A percentile compares a stretch with the other conserved stretches of the same genome.
These are phyloP conservation scores for Ochotona princeps DNA, from an alignment of 2,113 vertebrate genomes.

Conservation along the genomic window DNA sequence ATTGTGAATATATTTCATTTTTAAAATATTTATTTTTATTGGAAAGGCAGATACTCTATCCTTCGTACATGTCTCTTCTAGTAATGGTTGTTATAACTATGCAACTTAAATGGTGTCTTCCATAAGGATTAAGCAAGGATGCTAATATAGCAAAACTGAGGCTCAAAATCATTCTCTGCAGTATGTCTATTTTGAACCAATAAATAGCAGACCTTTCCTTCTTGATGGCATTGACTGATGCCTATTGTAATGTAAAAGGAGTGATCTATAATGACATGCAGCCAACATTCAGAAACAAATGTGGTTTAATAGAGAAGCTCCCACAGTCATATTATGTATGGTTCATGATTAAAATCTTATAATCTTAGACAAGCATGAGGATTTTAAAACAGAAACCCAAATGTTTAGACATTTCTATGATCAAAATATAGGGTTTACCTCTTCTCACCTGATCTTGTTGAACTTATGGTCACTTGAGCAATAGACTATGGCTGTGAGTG, in stretches of 20 bases:
- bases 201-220: not conserved
- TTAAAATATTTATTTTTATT: not conserved
- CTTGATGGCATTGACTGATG: not conserved
- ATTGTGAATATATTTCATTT: not conserved
- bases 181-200: not conserved
- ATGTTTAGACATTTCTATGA: not conserved
- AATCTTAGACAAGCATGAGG: not conserved
- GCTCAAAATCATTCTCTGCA: not conserved
- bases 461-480: not conserved
- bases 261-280: not conserved
- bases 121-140: not conserved
- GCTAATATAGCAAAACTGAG: not conserved
- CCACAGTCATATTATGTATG: too few species aligned
- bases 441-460: not conserved
- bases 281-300: not conserved
- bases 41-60: not conserved
- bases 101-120: not conserved
- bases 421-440: not conserved
- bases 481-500: not conserved
- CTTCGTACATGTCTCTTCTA: not conserved
- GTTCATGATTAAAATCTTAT: not conserved
- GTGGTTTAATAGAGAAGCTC: not conserved
- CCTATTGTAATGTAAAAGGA: not conserved
- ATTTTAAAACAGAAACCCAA: not conserved
- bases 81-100: not conserved